Evolutionary conservation across 2,113 vertebrate species (phyloP).

Genomic region (Promerops cafer): DNA sequence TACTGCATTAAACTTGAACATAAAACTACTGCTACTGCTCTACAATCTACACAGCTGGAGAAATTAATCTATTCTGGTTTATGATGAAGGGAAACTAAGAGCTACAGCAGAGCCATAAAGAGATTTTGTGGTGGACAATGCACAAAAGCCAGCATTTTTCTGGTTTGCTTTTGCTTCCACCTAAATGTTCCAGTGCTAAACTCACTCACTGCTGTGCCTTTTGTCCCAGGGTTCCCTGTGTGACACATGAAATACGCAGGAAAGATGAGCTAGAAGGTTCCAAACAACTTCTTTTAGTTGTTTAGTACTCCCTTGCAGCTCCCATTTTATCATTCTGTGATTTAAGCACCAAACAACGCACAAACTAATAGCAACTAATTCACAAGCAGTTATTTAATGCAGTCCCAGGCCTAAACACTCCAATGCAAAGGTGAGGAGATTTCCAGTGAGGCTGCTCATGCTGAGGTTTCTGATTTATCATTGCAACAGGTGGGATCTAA

Average conservation of each 20-base stretch:
- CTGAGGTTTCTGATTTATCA: neutral
- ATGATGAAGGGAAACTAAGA: slow-evolving; percentile 12
- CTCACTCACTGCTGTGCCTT: neutral
- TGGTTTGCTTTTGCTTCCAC: neutral
- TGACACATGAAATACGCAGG: neutral
- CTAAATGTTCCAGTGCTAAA: neutral
- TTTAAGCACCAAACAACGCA: neutral
- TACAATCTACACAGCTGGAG: slow-evolving; percentile 47
- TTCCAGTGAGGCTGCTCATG: neutral
- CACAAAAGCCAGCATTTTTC: neutral
- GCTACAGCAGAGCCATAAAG: neutral
- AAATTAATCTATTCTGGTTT: slow-evolving; percentile 48
- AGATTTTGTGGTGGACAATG: neutral
- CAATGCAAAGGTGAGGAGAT: neutral
- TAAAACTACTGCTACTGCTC: slow-evolving; percentile 17
- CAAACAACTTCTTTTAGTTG: neutral
- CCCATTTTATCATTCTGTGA: neutral
- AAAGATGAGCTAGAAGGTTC: neutral
- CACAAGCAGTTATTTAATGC: neutral
- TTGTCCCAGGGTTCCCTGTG: neutral
- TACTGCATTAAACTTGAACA: slow-evolving; percentile 44
- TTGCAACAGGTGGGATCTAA: neutral
- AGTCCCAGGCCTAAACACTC: neutral
- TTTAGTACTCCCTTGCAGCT: neutral
- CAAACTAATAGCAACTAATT: neutral